Evolutionary conservation across 37 sponge, comb jelly and placozoan genomes (phyloP), one percentile per base, ranked within the genome.

Genomic region (Eunapius fragilis): DNA sequence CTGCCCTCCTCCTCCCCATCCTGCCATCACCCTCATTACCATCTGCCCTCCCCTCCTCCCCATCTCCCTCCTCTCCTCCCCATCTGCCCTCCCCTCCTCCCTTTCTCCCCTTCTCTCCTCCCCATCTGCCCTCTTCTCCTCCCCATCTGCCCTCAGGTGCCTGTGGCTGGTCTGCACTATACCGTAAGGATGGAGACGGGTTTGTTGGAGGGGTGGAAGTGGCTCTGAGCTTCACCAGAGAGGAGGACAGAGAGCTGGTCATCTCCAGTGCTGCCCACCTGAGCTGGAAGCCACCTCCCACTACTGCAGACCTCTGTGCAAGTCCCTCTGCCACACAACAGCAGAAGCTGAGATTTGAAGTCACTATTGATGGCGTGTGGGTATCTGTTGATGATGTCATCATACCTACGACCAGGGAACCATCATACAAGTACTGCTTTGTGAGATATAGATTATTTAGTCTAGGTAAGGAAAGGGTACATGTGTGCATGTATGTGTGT

Each of bases 131-230:
- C 6, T 41, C 41, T 6, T 41, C 6, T 6, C 41, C 3, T 41
- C 41, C 41, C 41, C 41, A 9, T 6, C 41, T 41, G 6, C 41
- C 71, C 27, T 11, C 22, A 93, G 94, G 94, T 12, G 49, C 87
- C 22, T 34, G 68, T 78, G 94, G 91, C 35, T 93, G 94, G 94
- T 87, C 87, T 28, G 82, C 94, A 22, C 32, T 12, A 26, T 68
- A 33, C 30, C 35, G 36, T 12, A 34, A 50, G 22, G 84, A 17
- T 9, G 3, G 0, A 28, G 41, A 19, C 27, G 31, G 35, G 31
- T 87, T 75, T 35, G 78, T 90, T 25, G 94, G 91, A 50, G 94
- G 91, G n/a, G 72, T 93, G 81, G 94, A 93, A 77, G 9, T 93
- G n/a, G 78, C 85, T 36, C 32, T 81, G 6, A 49, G 68, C 45